A percentile compares a stretch with the other conserved stretches of the same genome.
Conservation (phyloP, 1,140 invertebrate genomes). For the Sycobia sp. region DNA sequence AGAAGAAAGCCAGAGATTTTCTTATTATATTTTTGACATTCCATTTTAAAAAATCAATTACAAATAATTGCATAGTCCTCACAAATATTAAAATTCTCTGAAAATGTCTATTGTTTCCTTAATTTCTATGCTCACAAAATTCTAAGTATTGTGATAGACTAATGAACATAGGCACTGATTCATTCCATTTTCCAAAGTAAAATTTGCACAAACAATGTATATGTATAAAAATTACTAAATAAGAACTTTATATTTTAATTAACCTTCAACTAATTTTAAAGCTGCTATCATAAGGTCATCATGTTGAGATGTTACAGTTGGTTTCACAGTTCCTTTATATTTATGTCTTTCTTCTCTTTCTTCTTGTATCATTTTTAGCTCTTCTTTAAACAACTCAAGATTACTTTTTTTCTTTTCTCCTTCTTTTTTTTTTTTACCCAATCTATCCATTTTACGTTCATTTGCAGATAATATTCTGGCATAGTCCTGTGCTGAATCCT, state of each 20-base stretch:
- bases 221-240: slow-evolving; percentile 1
- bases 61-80: too few species aligned
- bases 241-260: not conserved
- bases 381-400: slow-evolving; percentile 95
- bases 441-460: slow-evolving; percentile 69
- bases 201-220: too few species aligned
- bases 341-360: slow-evolving; percentile 96
- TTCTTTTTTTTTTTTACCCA: slow-evolving; percentile 80
- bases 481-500: slow-evolving; percentile 74
- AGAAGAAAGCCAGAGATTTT: too few species aligned
- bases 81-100: too few species aligned
- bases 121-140: too few species aligned
- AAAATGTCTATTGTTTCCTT: too few species aligned
- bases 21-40: too few species aligned
- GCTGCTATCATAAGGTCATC: slow-evolving; percentile 59
- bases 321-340: slow-evolving; percentile 70
- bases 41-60: too few species aligned
- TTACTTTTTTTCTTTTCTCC: slow-evolving; percentile 95
- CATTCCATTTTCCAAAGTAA: too few species aligned
- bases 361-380: slow-evolving; percentile 93
- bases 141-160: too few species aligned
- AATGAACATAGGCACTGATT: too few species aligned
- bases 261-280: slow-evolving; percentile 59
- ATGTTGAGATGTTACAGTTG: slow-evolving; percentile 50
- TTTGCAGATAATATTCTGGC: slow-evolving; percentile 69